These are phyloP conservation scores for Eilema griseolum DNA, from an alignment of 2,888 invertebrate genomes.

Conservation along the genomic window DNA sequence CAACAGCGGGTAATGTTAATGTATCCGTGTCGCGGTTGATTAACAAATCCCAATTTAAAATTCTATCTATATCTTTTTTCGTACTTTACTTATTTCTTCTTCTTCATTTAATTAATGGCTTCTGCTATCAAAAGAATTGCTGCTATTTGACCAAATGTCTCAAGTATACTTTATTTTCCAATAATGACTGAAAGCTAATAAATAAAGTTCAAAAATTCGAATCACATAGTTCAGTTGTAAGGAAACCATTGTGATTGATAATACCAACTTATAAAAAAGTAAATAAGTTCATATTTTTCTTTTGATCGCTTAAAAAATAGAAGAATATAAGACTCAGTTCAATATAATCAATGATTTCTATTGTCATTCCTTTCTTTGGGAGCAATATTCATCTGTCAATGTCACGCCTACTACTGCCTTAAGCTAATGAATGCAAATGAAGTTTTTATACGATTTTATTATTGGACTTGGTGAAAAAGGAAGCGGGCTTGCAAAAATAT, in stretches of 20 bases:
- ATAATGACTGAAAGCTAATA: neutral
- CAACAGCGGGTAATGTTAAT: neutral
- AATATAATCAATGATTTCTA: conserved; percentile 51
- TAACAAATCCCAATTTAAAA: neutral
- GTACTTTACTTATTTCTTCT: too few relatives aligned
- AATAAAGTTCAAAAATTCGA: too few relatives aligned
- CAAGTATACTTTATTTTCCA: neutral
- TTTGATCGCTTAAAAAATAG: conserved; percentile 3
- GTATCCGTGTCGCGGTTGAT: neutral
- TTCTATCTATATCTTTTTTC: neutral
- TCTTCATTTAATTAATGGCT: too few relatives aligned
- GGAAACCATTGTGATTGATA: neutral
- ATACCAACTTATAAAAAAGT: neutral
- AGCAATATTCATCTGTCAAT: conserved; percentile 59
- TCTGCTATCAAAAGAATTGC: too few relatives aligned
- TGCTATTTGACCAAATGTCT: too few relatives aligned
- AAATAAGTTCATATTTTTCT: neutral
- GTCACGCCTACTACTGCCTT: conserved; percentile 50
- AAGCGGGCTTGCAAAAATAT: neutral
- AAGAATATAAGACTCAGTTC: conserved; percentile 20
- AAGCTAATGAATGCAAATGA: conserved; percentile 56
- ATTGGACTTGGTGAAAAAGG: conserved; percentile 13
- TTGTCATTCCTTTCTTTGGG: conserved; percentile 38
- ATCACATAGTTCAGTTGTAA: neutral
- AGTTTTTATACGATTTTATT: conserved; percentile 51